Conservation (phyloP, 2,888 invertebrate genomes). For the Drosophila macrospina region DNA sequence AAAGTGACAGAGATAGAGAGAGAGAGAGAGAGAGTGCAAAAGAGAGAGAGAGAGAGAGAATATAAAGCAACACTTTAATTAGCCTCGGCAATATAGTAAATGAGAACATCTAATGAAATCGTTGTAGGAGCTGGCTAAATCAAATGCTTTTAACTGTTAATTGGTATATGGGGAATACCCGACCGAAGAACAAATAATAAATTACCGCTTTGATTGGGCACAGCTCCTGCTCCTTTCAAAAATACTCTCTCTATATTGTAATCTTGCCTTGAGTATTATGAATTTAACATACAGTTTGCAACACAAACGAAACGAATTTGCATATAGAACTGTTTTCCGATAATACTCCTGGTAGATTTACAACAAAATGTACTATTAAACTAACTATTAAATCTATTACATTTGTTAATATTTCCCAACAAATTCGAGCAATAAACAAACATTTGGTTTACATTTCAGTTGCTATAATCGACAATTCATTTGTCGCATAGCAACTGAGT, state of each 20-base stretch:
- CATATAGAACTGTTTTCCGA: too few relatives aligned
- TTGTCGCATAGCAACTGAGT: too few relatives aligned
- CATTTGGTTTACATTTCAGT: too few relatives aligned
- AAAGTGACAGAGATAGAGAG: neutral
- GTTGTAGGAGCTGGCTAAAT: slow-evolving; percentile 61
- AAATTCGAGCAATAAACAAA: too few relatives aligned
- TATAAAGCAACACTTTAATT: slow-evolving; percentile 67
- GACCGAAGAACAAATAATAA: slow-evolving; percentile 59
- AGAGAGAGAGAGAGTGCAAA: slow-evolving; percentile 24
- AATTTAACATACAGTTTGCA: neutral
- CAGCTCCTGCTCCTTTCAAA: neutral
- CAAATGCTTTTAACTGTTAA: slow-evolving; percentile 77
- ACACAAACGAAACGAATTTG: too few relatives aligned
- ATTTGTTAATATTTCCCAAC: too few relatives aligned
- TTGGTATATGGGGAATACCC: slow-evolving; percentile 70
- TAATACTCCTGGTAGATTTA: too few relatives aligned
- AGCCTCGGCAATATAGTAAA: slow-evolving; percentile 41
- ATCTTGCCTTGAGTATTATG: neutral
- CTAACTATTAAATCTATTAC: too few relatives aligned
- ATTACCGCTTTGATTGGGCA: slow-evolving; percentile 63
- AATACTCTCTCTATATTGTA: neutral
- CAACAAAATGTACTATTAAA: too few relatives aligned
- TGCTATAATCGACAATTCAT: too few relatives aligned
- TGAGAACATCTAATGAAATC: slow-evolving; percentile 67
- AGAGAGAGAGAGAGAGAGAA: slow-evolving; percentile 10